phyloP scores from a whole-genome alignment of 2,888 invertebrate species.

The Caenorhabditis sp. region DNA sequence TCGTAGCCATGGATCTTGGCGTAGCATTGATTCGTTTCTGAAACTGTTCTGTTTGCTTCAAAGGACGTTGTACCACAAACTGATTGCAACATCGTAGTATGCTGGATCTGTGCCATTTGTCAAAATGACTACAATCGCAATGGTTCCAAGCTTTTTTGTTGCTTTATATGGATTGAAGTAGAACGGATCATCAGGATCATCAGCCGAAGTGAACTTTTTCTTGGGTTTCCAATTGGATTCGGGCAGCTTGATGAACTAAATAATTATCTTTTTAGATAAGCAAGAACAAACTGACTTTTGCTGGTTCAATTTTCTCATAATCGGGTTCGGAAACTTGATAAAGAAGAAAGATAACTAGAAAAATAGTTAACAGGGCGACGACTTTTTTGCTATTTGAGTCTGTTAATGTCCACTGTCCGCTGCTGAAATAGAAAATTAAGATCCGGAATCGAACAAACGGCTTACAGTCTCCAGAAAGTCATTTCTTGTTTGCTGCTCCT shows the following conservation, averaged over 20 bases:
- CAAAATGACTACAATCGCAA: slow-evolving; percentile 21
- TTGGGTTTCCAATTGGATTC: neutral
- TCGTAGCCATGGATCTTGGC: slow-evolving; percentile 38
- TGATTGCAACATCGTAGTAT: slow-evolving; percentile 23
- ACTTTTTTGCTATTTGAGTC: slow-evolving; percentile 8
- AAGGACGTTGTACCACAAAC: neutral
- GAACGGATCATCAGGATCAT: slow-evolving; percentile 5
- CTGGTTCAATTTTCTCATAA: too few species aligned
- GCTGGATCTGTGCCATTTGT: slow-evolving; percentile 28
- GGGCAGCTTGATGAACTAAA: too few species aligned
- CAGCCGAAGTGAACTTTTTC: neutral
- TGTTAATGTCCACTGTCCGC: slow-evolving; percentile 18
- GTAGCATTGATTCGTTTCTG: slow-evolving; percentile 54
- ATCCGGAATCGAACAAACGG: neutral
- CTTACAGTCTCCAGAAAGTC: slow-evolving; percentile 46
- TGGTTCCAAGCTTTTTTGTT: neutral
- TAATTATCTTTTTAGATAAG: neutral
- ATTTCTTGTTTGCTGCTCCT: too few species aligned
- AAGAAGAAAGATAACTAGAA: neutral
- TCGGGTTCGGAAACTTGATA: neutral
- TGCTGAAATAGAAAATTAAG: slow-evolving; percentile 2
- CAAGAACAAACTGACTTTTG: too few species aligned
- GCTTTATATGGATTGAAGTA: slow-evolving; percentile 5
- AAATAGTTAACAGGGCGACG: neutral
- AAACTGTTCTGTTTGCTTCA: neutral